Base-by-base conservation (phyloP, 1,140 invertebrate genomes). In the Drosophila serrata region DNA sequence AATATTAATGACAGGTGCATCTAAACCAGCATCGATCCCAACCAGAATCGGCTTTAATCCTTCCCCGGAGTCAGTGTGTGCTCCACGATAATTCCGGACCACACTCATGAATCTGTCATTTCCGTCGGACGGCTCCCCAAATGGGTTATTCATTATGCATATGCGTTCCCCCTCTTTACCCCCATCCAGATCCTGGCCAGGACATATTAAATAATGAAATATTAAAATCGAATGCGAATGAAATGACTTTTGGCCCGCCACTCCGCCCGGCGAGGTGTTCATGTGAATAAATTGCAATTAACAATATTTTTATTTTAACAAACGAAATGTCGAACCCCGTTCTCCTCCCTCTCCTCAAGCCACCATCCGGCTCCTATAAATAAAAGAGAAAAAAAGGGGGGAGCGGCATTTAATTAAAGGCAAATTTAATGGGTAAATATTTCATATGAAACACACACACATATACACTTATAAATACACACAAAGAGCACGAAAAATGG, bases 201-300 rank as follows among this genome's bases (percentile, higher is more conserved):
- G 39, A 45, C 59, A 51, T 77, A 78, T 88, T 80, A 84, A 88
- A 90, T 90, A 90, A 90, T 90, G 75, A 90, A 90, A 85, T 90
- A 90, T 90, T 90, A 81, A 90, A 90, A 90, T 90, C 86, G 68
- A 85, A 90, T 90, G 80, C 57, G 57, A 65, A 61, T 56, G 63
- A 65, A 79, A 57, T 59, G 55, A 74, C 51, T 40, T 27, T 33
- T 57, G 22, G 57, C 24, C 51, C 22, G 7, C 37, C 63, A 6
- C 48, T 29, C 13, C 19, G 2, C 43, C 27, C 48, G 39, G 40
- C 55, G 69, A 91, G 87, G 87, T 91, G 87, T 91, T 91, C 87
- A 91, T 88, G 87, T 91, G 87, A 91, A 91, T 90, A 85, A 91
- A 91, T 91, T 91, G 87, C 87, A 91, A 91, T 91, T 91, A 91